These are phyloP conservation scores for Acrocyrtus sp. DNA, from an alignment of 2,888 invertebrate species.

Conservation along the genomic window DNA sequence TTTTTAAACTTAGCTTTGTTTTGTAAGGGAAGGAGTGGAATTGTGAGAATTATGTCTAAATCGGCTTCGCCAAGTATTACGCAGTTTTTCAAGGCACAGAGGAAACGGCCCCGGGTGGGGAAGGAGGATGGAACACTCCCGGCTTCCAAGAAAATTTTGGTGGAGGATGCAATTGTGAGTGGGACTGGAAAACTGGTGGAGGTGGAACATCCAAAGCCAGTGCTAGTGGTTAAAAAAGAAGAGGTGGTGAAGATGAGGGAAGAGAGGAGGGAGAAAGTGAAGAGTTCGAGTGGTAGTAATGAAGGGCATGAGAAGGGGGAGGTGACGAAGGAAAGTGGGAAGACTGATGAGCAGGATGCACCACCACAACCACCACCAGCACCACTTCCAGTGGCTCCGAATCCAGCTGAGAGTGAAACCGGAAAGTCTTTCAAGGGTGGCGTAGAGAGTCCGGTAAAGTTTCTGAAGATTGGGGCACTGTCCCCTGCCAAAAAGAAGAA, in stretches of 20 bases:
- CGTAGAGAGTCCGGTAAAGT: conserved; percentile 13
- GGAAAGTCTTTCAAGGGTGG: background rate
- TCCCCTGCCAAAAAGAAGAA: conserved; percentile 34
- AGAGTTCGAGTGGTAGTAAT: background rate
- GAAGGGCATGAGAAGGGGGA: background rate
- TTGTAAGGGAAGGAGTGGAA: too few species aligned
- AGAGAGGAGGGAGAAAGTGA: background rate
- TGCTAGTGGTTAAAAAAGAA: background rate
- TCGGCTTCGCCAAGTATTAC: conserved; percentile 34
- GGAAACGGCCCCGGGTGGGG: conserved; percentile 32
- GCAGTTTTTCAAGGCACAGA: conserved; percentile 34
- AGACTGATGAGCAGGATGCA: background rate
- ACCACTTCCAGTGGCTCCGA: background rate
- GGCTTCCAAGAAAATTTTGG: conserved; percentile 5
- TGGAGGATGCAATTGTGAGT: conserved; percentile 11
- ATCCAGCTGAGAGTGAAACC: background rate
- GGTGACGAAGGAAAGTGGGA: background rate
- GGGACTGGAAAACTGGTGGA: background rate
- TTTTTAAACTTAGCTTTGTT: too few species aligned
- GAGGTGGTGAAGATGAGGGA: background rate
- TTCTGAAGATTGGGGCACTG: conserved; percentile 21
- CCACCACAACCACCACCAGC: background rate
- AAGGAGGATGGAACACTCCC: conserved; percentile 5
- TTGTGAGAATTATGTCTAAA: too few species aligned
- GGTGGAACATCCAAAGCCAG: background rate